phyloP scores from a whole-genome alignment of 2,113 vertebrate species.

The Cephalophus harveyi region DNA sequence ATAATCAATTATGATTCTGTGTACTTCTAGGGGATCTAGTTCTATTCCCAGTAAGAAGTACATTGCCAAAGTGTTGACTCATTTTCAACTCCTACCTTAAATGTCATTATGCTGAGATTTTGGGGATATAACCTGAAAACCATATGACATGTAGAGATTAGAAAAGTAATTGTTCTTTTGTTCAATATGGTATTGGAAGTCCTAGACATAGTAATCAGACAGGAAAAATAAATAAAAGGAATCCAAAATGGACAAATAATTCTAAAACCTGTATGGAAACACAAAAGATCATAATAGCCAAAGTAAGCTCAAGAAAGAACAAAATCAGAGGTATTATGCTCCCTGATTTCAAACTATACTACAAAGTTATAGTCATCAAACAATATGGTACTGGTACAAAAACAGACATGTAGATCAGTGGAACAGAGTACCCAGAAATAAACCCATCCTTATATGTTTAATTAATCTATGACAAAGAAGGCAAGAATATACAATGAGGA shows the following conservation, averaged over 20 bases:
- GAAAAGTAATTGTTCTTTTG: neutral
- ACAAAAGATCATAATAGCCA: neutral
- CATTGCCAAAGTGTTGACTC: neutral
- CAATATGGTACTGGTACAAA: neutral
- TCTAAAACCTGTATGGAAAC: neutral
- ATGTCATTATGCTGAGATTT: neutral
- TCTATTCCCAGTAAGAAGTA: neutral
- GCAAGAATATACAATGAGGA: neutral
- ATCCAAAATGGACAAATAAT: neutral
- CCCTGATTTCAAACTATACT: neutral
- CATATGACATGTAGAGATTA: neutral
- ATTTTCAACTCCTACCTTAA: slow-evolving; percentile 3
- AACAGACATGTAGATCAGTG: neutral
- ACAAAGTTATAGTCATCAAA: neutral
- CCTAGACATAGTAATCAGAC: neutral
- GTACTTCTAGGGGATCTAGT: neutral
- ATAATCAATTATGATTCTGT: neutral
- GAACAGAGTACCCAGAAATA: neutral
- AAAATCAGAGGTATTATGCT: neutral
- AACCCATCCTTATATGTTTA: neutral
- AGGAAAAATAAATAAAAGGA: neutral
- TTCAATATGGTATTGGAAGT: neutral
- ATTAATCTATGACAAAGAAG: neutral
- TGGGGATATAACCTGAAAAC: neutral
- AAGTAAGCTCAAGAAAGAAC: neutral